Evolutionary conservation across 2,797 vertebrate genomes (phyloP), one percentile per base, ranked within the genome.

Genomic region (Acropternis orthonyx): DNA sequence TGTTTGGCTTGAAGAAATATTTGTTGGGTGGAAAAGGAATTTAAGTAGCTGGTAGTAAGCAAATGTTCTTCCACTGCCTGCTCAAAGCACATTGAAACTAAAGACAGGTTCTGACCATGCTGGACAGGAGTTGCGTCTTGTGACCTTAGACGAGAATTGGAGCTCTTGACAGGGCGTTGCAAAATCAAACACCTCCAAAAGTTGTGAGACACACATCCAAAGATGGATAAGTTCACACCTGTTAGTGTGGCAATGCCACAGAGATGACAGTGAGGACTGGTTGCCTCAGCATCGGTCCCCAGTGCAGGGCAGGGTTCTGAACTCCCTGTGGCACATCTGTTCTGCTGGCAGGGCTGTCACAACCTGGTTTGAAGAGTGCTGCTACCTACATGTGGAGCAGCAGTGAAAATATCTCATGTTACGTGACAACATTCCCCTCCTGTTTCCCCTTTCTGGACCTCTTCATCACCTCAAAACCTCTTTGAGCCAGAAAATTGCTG

Each of bases 1-100:
- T 88, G 89, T 90, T 96, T 87, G 41, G 32, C 49, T 71, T 73
- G 48, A 49, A 87, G 86, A 86, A 92, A 65, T 92, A 90, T 95
- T 94, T 92, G 55, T 81, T 88, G 74, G 15, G 48, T 90, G 51
- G 63, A 81, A 71, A 76, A 51, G 24, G 67, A 90, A 93, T 90
- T 85, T 87, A 69, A 81, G 56, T 46, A 71, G 43, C 27, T 79
- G 49, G 20, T 79, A 69, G 41, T 59, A 82, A 86, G 61, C 18
- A 63, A 92, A 88, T 0, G 34, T 90, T 88, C 22, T 36, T 79
- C 27, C 30, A 26, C 59, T 43, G 41, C 59, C 52, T 56, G 34
- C 22, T 74, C 51, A 61, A 71, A 91, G 81, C 7, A 59, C 8
- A 3, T 23, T 48, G 55, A 81, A 82, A 63, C 6, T 36, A 76